Evolutionary conservation across 2,797 vertebrate genomes (phyloP).

Genomic region (Darevskia nairensis): DNA sequence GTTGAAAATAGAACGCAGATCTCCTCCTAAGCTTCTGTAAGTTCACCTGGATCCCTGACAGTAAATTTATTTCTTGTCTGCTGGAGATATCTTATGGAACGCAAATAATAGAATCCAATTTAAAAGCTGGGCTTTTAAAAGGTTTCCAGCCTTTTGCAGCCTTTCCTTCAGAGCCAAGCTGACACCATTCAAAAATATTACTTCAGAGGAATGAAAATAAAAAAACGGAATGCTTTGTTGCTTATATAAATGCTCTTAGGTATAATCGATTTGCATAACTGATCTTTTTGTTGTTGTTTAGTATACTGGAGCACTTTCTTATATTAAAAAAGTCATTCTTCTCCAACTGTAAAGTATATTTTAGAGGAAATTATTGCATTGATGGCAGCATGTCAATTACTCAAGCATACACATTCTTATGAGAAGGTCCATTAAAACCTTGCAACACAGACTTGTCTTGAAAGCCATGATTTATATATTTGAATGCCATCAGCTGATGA

Average conservation of each 20-base stretch:
- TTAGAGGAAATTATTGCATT: constrained; percentile 22
- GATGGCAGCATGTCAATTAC: not conserved
- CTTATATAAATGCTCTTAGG: constrained; percentile 57
- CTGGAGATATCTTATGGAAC: constrained; percentile 67
- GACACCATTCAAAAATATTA: constrained; percentile 71
- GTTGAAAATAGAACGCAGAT: constrained; percentile 37
- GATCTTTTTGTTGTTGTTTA: constrained; percentile 39
- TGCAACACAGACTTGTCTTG: not conserved
- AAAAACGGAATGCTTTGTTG: constrained; percentile 56
- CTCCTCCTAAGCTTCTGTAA: constrained; percentile 40
- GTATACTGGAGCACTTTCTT: constrained; percentile 29
- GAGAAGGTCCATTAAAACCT: not conserved
- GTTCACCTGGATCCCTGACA: constrained; percentile 41
- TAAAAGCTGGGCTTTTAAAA: constrained; percentile 67
- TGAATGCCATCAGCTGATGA: not conserved
- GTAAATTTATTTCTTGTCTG: constrained; percentile 71
- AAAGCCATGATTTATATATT: not conserved
- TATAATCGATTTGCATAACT: constrained; percentile 49
- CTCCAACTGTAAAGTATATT: constrained; percentile 21
- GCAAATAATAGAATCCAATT: constrained; percentile 72
- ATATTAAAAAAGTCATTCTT: not conserved
- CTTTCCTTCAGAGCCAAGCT: constrained; percentile 70
- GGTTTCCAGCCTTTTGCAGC: constrained; percentile 62
- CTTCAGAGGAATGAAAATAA: constrained; percentile 49
- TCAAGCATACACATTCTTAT: not conserved